phyloP scores from a whole-genome alignment of 1,140 invertebrate genomes.

The Aleiodes sp. region DNA sequence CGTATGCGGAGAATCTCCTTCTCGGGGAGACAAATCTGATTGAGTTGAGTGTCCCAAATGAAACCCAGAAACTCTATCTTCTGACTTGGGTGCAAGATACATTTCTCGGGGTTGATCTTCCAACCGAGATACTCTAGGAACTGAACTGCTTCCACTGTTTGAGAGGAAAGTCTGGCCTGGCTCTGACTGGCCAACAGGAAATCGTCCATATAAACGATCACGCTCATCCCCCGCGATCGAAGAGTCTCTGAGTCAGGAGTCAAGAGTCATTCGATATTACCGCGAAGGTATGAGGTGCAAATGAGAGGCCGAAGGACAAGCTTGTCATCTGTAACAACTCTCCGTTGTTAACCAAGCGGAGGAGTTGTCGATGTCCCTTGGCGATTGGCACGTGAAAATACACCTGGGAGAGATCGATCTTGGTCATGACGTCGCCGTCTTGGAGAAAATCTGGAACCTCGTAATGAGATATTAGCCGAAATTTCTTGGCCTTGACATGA shows the following conservation, averaged over 20 bases:
- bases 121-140: conserved; percentile 42
- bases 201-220: conserved; percentile 46
- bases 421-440: conserved; percentile 45
- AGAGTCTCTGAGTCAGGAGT: conserved; percentile 45
- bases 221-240: conserved; percentile 40
- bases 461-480: conserved; percentile 42
- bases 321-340: conserved; percentile 43
- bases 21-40: conserved; percentile 8
- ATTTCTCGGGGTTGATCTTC: conserved; percentile 48
- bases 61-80: conserved; percentile 49
- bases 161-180: conserved; percentile 34
- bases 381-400: conserved; percentile 44
- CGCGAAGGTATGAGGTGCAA: conserved; percentile 44
- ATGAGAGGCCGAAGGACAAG: conserved; percentile 46
- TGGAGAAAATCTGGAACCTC: conserved; percentile 43
- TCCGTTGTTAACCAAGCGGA: conserved; percentile 35
- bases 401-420: conserved; percentile 43
- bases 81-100: conserved; percentile 43
- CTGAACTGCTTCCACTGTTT: conserved; percentile 22
- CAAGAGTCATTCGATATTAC: conserved; percentile 47
- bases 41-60: conserved; percentile 43
- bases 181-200: conserved; percentile 42
- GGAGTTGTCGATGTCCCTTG: neutral
- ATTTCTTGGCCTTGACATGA: conserved; percentile 37
- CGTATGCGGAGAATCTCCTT: neutral